Base-by-base conservation (phyloP, 2,888 invertebrate species). In the Apamea epomidion region DNA sequence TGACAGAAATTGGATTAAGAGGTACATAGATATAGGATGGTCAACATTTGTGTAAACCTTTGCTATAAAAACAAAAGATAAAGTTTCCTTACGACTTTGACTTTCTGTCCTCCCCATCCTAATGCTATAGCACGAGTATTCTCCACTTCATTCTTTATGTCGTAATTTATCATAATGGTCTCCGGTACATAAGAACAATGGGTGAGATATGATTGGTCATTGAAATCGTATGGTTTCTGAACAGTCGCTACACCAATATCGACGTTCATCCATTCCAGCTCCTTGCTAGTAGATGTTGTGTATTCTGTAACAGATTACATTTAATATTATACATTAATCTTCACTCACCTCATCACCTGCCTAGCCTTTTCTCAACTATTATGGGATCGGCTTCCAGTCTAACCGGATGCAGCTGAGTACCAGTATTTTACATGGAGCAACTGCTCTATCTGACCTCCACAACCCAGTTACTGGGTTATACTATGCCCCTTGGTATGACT, bases 161-260 rank as follows among this genome's bases (percentile, higher is more conserved):
- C 78, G 42, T 62, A 87, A 51, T 87, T 83, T 21, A 90, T 84
- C 0, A 7, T 8, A 37, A 90, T 84, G 12, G 83, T 78, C 3
- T 72, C 64, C 3, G 90, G 90, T 29, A 62, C 58, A 29, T 89
- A 90, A 14, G 81, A 74, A 58, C 90, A 90, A 51, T 83, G 7
- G 1, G 69, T 32, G 6, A 78, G 83, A 70, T 87, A 89, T 1
- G 78, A 73, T 8, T 25, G n/a, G 68, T 90, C 90, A 10, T 78
- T 51, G 65, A 89, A 86, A 58, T 84, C 65, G 48, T 87, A 90
- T 1, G 86, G 85, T 42, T 88, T 79, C 45, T 89, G 81, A 2
- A 90, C 87, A 12, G 80, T 76, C 0, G 90, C 90, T 2, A 90
- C 71, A 3, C 89, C 90, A 21, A 90, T 78, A 65, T 90, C 88